phyloP scores from a whole-genome alignment of 2,888 invertebrate species.

The Sepioteuthis lessoniana region DNA sequence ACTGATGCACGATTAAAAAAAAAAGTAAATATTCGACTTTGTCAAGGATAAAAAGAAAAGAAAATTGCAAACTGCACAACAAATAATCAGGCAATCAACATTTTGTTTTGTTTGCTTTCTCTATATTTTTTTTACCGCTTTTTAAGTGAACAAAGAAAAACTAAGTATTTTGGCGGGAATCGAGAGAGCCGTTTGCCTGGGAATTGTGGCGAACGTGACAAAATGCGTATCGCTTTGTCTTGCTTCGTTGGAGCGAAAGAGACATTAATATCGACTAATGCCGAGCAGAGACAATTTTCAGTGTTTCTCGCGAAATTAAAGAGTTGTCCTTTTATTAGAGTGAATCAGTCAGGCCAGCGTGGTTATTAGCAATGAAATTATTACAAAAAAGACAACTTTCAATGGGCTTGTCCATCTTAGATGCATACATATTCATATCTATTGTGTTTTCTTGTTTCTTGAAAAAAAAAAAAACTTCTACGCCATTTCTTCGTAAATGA shows the following conservation, averaged over 20 bases:
- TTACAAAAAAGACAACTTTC: not conserved
- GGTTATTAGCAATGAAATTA: not conserved
- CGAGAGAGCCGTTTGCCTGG: not conserved
- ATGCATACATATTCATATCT: not conserved
- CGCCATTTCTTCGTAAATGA: too few relatives aligned
- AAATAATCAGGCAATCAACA: too few relatives aligned
- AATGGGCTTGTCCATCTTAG: not conserved
- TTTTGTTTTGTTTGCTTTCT: not conserved
- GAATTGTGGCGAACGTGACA: not conserved
- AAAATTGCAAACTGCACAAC: too few relatives aligned
- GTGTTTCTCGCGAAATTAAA: not conserved
- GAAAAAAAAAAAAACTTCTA: too few relatives aligned
- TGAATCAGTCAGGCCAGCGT: not conserved
- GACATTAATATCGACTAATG: constrained; percentile 33
- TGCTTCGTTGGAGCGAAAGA: constrained; percentile 12
- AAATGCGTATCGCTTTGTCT: constrained; percentile 33
- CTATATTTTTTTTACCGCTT: not conserved
- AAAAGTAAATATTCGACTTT: too few relatives aligned
- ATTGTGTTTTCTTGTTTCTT: too few relatives aligned
- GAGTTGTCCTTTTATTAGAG: not conserved
- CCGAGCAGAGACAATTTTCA: not conserved
- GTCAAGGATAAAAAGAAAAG: too few relatives aligned
- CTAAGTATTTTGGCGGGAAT: constrained; percentile 3
- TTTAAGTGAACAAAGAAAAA: not conserved
- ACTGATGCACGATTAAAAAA: too few relatives aligned